Evolutionary conservation across 2,113 vertebrate species (phyloP).

Genomic region (Nerophis lumbriciformis): DNA sequence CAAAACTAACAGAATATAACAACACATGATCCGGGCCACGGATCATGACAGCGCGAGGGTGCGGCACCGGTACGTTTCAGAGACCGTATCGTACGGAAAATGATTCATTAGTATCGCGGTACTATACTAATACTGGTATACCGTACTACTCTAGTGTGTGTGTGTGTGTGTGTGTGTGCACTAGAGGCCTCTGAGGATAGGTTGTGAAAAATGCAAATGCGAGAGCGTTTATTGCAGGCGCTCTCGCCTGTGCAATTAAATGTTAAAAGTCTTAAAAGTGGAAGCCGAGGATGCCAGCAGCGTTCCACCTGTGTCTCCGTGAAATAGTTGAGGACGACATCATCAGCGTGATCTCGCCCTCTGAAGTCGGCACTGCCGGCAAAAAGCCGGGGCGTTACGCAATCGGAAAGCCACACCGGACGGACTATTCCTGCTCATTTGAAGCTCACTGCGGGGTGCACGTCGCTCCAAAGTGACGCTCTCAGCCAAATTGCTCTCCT

Average conservation of each 20-base stretch:
- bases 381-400: constrained; percentile 40
- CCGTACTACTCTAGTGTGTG: not conserved
- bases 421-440: constrained; percentile 32
- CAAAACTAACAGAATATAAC: too few species aligned
- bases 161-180: constrained; percentile 26
- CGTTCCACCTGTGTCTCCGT: constrained; percentile 29
- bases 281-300: constrained; percentile 40
- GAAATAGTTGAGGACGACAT: constrained; percentile 7
- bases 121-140: too few species aligned
- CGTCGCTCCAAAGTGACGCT: constrained; percentile 55
- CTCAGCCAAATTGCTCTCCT: constrained; percentile 50
- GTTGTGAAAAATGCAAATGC: constrained; percentile 48
- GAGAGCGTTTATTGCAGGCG: constrained; percentile 8
- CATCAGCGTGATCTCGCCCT: constrained; percentile 23
- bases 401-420: constrained; percentile 39
- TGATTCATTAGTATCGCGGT: too few species aligned
- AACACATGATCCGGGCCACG: too few species aligned
- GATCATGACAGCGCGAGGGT: too few species aligned
- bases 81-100: too few species aligned
- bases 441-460: constrained; percentile 39
- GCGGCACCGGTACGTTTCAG: too few species aligned
- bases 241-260: constrained; percentile 41
- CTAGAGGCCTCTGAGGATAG: constrained; percentile 26
- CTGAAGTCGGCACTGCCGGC: constrained; percentile 46
- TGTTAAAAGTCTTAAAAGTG: constrained; percentile 26